Evolutionary conservation across 2,888 invertebrate species (phyloP).

Genomic region (Leptinotarsa rubiginosa): DNA sequence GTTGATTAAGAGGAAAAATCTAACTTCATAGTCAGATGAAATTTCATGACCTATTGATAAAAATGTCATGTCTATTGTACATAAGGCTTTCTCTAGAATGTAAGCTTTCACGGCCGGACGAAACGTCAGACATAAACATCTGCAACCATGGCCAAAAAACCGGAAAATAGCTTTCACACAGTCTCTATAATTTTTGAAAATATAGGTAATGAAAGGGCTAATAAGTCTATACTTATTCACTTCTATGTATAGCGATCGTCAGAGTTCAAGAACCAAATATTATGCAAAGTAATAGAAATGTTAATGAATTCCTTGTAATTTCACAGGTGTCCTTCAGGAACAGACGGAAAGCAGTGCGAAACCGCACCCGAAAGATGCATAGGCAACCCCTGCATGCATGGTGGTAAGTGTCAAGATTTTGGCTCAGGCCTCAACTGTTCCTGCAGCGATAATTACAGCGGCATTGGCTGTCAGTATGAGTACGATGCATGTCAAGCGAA

Average conservation of each 20-base stretch:
- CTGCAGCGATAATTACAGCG: slow-evolving; percentile 80
- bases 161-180: no score
- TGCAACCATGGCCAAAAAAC: no score
- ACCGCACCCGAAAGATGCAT: slow-evolving; percentile 95
- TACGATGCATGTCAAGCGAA: slow-evolving; percentile 91
- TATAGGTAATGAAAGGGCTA: no score
- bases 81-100: not conserved
- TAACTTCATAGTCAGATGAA: no score
- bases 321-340: slow-evolving; percentile 88
- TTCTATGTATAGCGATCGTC: no score
- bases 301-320: not conserved
- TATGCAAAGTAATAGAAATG: not conserved
- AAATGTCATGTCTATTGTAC: no score
- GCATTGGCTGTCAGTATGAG: slow-evolving; percentile 91
- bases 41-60: no score
- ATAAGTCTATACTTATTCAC: no score
- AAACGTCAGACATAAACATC: no score
- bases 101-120: not conserved
- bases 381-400: slow-evolving; percentile 95
- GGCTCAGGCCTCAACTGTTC: slow-evolving; percentile 95
- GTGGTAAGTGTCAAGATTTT: slow-evolving; percentile 94
- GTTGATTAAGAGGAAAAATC: not conserved
- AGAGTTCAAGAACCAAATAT: no score
- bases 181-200: no score
- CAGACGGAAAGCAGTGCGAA: slow-evolving; percentile 96